Evolutionary conservation across 2,888 invertebrate genomes (phyloP), one percentile per base, ranked within the genome.

Genomic region (Drosophila flavopinicola): DNA sequence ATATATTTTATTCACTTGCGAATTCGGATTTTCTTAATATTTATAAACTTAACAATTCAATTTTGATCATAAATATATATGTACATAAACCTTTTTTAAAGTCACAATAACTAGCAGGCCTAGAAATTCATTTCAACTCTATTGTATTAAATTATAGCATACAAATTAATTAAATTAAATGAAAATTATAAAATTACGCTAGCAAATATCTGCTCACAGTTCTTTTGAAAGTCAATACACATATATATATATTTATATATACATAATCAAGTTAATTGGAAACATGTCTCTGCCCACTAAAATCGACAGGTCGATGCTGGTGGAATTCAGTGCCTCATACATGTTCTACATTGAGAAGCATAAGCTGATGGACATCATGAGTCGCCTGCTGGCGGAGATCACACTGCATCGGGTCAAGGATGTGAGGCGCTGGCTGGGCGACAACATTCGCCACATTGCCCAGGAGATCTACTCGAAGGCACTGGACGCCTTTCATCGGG

Each of bases 261-360:
- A n/a, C 29, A 1, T 4, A 29, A 10, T 17, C 1, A 3, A 3
- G 5, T 23, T 23, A 9, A 60, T 23, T 3, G 7, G 6, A 27
- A 54, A 23, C 25, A 89, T 88, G 89, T 71, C 80, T 0, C 57
- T 52, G 9, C 47, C 67, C 5, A 48, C 24, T 6, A 53, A 73
- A 13, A 42, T 88, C 13, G 70, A 83, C 23, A 73, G 68, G 11
- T 30, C 58, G 3, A 66, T 70, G 53, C 64, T 82, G 6, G 71
- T 77, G 10, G 73, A 88, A 37, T 90, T 74, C 63, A 74, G 90
- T 0, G 88, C 88, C 0, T 76, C 77, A 15, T 76, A 85, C 5
- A 85, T 90, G 90, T 76, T 79, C 0, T 91, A 91, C 45, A 85
- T 90, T 3, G 91, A 91, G 64, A 89, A 86, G 42, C 88, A 90